These are phyloP conservation scores for Acronicta leporina DNA, from an alignment of 2,888 invertebrate species.

Conservation along the genomic window DNA sequence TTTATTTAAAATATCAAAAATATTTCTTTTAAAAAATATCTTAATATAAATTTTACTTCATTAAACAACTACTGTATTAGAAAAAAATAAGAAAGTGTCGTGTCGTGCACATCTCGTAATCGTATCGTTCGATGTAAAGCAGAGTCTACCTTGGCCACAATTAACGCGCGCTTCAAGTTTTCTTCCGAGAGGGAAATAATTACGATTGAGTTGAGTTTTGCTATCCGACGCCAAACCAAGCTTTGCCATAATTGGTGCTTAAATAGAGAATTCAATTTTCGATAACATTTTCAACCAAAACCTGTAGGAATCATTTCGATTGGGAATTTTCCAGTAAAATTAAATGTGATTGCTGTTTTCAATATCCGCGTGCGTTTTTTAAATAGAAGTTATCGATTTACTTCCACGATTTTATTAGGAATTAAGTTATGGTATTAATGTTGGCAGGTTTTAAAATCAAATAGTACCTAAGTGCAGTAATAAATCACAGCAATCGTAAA, in stretches of 20 bases:
- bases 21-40: too few relatives aligned
- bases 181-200: slow-evolving; percentile 82
- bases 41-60: too few relatives aligned
- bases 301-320: slow-evolving; percentile 41
- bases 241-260: slow-evolving; percentile 78
- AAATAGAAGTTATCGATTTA: neutral
- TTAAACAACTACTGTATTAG: too few relatives aligned
- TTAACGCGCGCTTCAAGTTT: slow-evolving; percentile 79
- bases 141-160: slow-evolving; percentile 65
- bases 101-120: slow-evolving; percentile 29
- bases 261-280: slow-evolving; percentile 75
- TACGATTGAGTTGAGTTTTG: slow-evolving; percentile 81
- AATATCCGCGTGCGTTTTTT: neutral
- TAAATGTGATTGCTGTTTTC: slow-evolving; percentile 17
- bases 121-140: slow-evolving; percentile 40
- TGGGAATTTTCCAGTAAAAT: slow-evolving; percentile 27
- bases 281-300: slow-evolving; percentile 48
- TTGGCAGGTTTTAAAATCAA: too few relatives aligned
- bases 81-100: too few relatives aligned
- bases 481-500: too few relatives aligned
- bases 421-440: too few relatives aligned
- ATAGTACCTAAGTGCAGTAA: too few relatives aligned
- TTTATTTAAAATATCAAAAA: too few relatives aligned
- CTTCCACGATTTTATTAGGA: neutral
- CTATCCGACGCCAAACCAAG: slow-evolving; percentile 71